A percentile compares a stretch with the other conserved stretches of the same genome.
These are phyloP conservation scores for Caenorhabditis doughertyi DNA, from an alignment of 2,888 invertebrate species.

Conservation along the genomic window DNA sequence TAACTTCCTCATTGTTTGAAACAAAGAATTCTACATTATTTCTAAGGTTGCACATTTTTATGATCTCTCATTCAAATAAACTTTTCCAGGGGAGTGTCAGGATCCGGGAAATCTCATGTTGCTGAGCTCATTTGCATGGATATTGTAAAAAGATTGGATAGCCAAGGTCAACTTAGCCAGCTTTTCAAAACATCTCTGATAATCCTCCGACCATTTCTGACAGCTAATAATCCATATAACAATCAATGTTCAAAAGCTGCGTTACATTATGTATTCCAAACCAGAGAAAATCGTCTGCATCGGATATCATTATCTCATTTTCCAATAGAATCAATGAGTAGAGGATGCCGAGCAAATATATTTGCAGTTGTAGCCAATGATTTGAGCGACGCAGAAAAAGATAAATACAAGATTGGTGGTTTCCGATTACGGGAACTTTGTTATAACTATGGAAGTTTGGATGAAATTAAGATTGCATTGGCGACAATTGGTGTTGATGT, in stretches of 20 bases:
- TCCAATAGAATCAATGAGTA: constrained; percentile 67
- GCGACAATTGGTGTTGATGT: constrained; percentile 60
- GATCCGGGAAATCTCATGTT: constrained; percentile 68
- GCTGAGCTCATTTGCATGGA: constrained; percentile 61
- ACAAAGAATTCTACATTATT: constrained; percentile 53
- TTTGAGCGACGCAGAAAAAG: constrained; percentile 66
- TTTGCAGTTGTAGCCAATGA: constrained; percentile 71
- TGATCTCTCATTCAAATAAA: not conserved
- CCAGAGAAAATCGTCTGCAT: constrained; percentile 57
- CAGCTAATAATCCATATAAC: constrained; percentile 65
- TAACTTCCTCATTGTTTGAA: constrained; percentile 61
- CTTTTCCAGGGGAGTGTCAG: constrained; percentile 66
- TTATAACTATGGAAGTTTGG: constrained; percentile 64
- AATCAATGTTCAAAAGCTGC: constrained; percentile 64
- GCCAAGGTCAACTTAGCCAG: constrained; percentile 56
- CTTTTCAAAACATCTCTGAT: constrained; percentile 57
- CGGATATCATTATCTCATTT: constrained; percentile 60
- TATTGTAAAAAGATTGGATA: constrained; percentile 59
- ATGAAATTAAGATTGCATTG: constrained; percentile 59
- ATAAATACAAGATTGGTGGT: constrained; percentile 64
- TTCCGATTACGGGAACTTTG: constrained; percentile 68
- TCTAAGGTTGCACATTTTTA: constrained; percentile 40
- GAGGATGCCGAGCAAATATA: constrained; percentile 68
- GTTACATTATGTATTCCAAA: constrained; percentile 65
- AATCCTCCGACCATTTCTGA: constrained; percentile 65